Evolutionary conservation across 2,888 invertebrate species (phyloP).

Genomic region (Ectropis crepuscularia): DNA sequence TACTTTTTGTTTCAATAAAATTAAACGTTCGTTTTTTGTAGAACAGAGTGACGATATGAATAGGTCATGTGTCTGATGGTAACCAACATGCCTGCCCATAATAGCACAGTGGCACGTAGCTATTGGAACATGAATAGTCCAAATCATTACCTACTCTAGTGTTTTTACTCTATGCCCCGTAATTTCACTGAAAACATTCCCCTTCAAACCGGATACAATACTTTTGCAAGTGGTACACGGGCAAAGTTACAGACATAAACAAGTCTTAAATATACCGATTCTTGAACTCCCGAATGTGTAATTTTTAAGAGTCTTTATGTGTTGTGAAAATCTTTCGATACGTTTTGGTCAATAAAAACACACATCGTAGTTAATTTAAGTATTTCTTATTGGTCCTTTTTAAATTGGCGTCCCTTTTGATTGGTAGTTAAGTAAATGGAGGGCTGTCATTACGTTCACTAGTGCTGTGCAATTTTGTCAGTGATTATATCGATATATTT

Average conservation of each 20-base stretch:
- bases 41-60: no score
- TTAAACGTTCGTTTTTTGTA: no score
- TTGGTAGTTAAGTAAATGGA: constrained; percentile 36
- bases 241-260: neutral
- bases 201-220: no score
- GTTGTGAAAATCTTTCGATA: constrained; percentile 22
- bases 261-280: constrained; percentile 17
- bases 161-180: no score
- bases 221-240: neutral
- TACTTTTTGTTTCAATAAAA: no score
- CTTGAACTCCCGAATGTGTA: constrained; percentile 30
- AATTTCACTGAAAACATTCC: no score
- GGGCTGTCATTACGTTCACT: constrained; percentile 10
- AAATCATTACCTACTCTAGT: no score
- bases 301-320: constrained; percentile 31
- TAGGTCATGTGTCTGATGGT: no score
- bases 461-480: neutral
- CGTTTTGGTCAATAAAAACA: constrained; percentile 26
- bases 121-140: no score
- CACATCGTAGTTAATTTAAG: constrained; percentile 21
- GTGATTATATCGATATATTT: neutral
- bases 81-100: no score
- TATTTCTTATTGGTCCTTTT: constrained; percentile 28
- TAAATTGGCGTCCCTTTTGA: constrained; percentile 34
- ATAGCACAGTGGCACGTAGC: no score